phyloP scores from a whole-genome alignment of 2,113 vertebrate species.

The Mustelus asterias region DNA sequence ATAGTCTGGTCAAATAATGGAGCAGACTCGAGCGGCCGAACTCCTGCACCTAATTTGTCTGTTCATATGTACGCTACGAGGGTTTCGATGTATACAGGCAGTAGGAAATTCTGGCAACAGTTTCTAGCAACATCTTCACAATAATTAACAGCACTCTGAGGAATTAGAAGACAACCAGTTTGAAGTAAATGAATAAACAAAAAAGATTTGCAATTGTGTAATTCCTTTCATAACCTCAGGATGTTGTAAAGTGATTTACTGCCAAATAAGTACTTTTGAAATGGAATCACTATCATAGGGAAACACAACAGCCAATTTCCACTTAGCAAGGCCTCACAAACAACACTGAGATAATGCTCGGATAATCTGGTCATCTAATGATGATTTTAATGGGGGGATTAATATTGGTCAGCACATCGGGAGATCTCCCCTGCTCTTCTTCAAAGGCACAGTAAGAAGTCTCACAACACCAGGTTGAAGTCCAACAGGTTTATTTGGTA shows the following conservation, averaged over 20 bases:
- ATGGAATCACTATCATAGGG: background rate
- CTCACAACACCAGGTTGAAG: too few species aligned
- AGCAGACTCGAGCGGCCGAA: too few species aligned
- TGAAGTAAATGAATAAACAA: background rate
- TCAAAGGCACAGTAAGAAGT: background rate
- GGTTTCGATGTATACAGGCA: background rate
- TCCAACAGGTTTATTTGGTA: too few species aligned
- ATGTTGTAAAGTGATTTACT: background rate
- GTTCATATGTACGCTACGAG: too few species aligned
- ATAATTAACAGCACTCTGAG: background rate
- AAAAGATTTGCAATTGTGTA: background rate
- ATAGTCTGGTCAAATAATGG: too few species aligned
- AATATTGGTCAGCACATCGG: background rate
- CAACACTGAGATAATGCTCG: background rate
- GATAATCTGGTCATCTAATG: background rate
- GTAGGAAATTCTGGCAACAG: background rate
- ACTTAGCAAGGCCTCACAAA: background rate
- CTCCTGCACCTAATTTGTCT: too few species aligned
- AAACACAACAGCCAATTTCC: background rate
- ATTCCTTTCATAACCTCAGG: background rate
- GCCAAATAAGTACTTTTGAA: background rate
- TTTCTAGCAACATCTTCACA: background rate
- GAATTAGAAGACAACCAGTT: background rate
- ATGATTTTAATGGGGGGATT: background rate
- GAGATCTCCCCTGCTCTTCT: background rate